Base-by-base conservation (phyloP, 2,797 vertebrate species). In the Rallus crepitans region DNA sequence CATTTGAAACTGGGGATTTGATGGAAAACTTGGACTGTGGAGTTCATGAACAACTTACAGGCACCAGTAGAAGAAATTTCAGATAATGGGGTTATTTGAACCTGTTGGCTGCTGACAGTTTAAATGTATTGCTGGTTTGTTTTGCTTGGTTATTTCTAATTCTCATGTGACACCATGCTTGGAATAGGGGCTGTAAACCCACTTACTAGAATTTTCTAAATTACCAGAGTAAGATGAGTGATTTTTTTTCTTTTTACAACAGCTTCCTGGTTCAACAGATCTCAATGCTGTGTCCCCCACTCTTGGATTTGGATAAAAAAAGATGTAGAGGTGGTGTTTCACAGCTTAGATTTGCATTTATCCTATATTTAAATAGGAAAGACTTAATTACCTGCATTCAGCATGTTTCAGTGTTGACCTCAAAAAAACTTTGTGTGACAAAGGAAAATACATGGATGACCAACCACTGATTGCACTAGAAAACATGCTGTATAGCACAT, bases 391-490 rank as follows among this genome's bases (percentile, higher is more conserved):
- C 7, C 9, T 57, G 3, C n/a, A 28, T 69, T 55, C 23, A 82
- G 30, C 0, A 0, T 31, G 31, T 37, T 93, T 63, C 71, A 59
- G 5, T 2, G 4, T 8, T 66, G 20, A 35, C 8, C 17, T 85
- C 72, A 52, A 63, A 66, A 89, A 65, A 1, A 60, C n/a, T 19
- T 65, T 39, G 6, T 42, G 11, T 50, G 45, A 57, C 31, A 66
- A 65, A 82, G 16, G 23, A 31, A 66, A 73, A 45, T n/a, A 48
- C 1, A 5, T 59, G 10, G 11, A 9, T 45, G 45, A 60, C 15
- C 8, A 80, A 7, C 6, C 28, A 25, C 7, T 24, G 28, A 31
- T 60, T 45, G 30, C 28, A 35, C 13, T 73, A 64, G 60, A 56
- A 80, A 90, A 88, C 23, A 71, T 40, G 2, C 10, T 80, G 19